Conservation (phyloP, 1,140 invertebrate species). For the Drosophila sturtevanti region DNA sequence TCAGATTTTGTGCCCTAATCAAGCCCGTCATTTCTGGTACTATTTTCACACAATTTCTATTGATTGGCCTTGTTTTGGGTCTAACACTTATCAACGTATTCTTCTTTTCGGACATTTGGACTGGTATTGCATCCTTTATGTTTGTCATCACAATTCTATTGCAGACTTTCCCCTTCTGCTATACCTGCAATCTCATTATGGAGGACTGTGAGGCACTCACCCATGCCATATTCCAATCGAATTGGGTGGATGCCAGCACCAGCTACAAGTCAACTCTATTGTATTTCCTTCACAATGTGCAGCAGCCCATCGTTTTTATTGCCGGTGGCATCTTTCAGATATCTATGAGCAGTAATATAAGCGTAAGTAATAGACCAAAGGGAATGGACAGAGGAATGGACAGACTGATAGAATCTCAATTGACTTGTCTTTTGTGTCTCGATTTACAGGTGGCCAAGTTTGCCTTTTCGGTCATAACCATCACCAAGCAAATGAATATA, state of each 20-base stretch:
- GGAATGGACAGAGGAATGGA: not conserved
- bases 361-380: constrained; percentile 44
- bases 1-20: constrained; percentile 50
- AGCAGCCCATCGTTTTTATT: constrained; percentile 62
- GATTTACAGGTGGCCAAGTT: constrained; percentile 59
- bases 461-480: constrained; percentile 70
- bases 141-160: constrained; percentile 59
- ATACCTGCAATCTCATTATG: constrained; percentile 66
- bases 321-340: constrained; percentile 68
- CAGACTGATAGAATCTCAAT: not conserved
- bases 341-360: constrained; percentile 72
- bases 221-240: constrained; percentile 63
- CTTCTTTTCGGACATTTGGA: constrained; percentile 63
- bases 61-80: constrained; percentile 56
- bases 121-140: constrained; percentile 57
- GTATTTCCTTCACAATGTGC: constrained; percentile 67
- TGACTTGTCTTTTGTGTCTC: not conserved
- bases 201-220: constrained; percentile 57
- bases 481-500: constrained; percentile 65
- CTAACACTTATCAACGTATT: constrained; percentile 65
- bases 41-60: constrained; percentile 61
- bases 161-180: constrained; percentile 68
- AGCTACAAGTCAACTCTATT: constrained; percentile 60
- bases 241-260: constrained; percentile 52
- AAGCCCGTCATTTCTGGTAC: constrained; percentile 64